Conservation (phyloP, 1,140 invertebrate genomes). For the Rhizoglyphus robini region DNA sequence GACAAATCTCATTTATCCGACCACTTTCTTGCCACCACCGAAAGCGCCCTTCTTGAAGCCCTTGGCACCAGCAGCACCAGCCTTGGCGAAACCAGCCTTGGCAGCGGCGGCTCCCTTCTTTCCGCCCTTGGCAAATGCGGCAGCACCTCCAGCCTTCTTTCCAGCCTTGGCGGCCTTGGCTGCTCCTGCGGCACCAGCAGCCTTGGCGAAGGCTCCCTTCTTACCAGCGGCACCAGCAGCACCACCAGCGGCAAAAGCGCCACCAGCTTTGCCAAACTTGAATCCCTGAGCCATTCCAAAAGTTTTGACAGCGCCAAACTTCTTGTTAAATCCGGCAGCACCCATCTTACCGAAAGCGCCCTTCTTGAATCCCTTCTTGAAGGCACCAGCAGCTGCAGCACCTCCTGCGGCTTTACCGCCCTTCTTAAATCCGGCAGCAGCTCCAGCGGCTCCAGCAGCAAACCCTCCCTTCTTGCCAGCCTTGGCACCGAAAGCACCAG, state of each 20-base stretch:
- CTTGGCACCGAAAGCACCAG: neutral
- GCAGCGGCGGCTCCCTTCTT: neutral
- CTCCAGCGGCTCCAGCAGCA: slow-evolving; percentile 14
- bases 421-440: neutral
- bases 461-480: slow-evolving; percentile 11
- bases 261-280: slow-evolving; percentile 18
- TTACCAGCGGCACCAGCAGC: slow-evolving; percentile 15
- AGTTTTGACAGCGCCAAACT: slow-evolving; percentile 17
- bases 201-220: neutral
- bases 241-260: slow-evolving; percentile 18
- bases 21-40: neutral
- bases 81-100: neutral
- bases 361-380: slow-evolving; percentile 18
- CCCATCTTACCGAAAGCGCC: slow-evolving; percentile 17
- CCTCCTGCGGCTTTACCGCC: slow-evolving; percentile 11
- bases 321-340: slow-evolving; percentile 17
- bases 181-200: slow-evolving; percentile 12
- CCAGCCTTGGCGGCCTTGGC: neutral
- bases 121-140: neutral
- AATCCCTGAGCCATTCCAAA: slow-evolving; percentile 18
- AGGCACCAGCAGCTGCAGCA: slow-evolving; percentile 14
- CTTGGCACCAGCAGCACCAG: neutral
- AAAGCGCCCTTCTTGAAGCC: neutral
- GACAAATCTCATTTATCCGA: neutral
- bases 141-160: neutral